Evolutionary conservation across 2,113 vertebrate genomes (phyloP), one percentile per base, ranked within the genome.

Genomic region (Psophia crepitans): DNA sequence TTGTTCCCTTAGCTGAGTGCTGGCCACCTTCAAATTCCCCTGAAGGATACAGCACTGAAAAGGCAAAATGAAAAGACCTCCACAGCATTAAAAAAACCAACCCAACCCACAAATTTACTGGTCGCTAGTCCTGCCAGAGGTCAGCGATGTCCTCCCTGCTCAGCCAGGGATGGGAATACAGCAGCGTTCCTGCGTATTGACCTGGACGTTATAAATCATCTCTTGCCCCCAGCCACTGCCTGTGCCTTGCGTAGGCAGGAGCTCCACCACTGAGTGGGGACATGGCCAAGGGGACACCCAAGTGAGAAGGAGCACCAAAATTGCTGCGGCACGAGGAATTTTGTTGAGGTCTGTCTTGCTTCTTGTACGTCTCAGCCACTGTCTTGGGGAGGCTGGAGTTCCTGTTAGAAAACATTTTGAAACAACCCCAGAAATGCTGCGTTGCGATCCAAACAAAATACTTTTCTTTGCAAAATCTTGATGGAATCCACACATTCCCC

Each of bases 331-430:
- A 44, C 0, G 4, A 41, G 79, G 30, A 15, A 10, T 77, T 54
- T 61, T 10, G 1, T 11, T 11, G 33, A 11, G 1, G 9, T 51
- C n/a, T 33, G 0, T 35, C 1, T 49, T 18, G 26, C 39, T 78
- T 64, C 58, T 82, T 48, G 51, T 26, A 2, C 60, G 26, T 56
- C 69, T 61, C 37, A 5, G 14, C 18, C 11, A 15, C 23, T 33
- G 20, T 65, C 35, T 16, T 41, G 22, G 35, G 5, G 46, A 49
- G n/a, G 35, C 68, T 56, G 68, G 39, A 33, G 56, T 19, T 79
- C 8, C 26, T 41, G 1, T 27, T 56, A 33, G 57, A 30, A 75
- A 60, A n/a, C 18, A 12, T 28, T 16, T 14, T 5, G 39, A 66
- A 77, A 27, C 32, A 39, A 30, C 51, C 24, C 32, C 64, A 68